These are phyloP conservation scores for Tuta absoluta DNA, from an alignment of 2,888 invertebrate species.

Conservation along the genomic window DNA sequence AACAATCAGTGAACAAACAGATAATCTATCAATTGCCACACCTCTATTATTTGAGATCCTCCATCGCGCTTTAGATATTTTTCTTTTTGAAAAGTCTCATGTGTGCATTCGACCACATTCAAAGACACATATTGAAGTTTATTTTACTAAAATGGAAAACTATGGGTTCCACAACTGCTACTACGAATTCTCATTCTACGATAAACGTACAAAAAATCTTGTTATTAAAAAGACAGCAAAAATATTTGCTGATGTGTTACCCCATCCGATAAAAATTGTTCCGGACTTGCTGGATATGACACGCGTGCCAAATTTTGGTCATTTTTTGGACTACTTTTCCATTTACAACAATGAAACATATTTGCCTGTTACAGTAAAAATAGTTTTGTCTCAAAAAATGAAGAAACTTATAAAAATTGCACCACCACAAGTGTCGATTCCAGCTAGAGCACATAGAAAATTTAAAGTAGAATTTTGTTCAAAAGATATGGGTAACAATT, in stretches of 20 bases:
- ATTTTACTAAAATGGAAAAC: constrained; percentile 44
- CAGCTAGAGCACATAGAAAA: background rate
- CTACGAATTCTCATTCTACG: constrained; percentile 24
- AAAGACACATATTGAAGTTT: constrained; percentile 37
- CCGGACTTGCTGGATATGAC: constrained; percentile 12
- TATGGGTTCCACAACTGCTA: constrained; percentile 26
- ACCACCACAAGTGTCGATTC: background rate
- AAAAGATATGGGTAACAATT: background rate
- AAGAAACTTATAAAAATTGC: constrained; percentile 7
- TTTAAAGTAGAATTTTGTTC: constrained; percentile 7
- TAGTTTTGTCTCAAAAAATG: background rate
- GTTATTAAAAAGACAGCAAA: constrained; percentile 11
- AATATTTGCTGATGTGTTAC: constrained; percentile 25
- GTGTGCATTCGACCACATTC: constrained; percentile 37
- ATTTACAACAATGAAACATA: background rate
- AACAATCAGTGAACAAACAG: background rate
- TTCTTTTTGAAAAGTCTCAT: constrained; percentile 43
- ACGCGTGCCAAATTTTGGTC: background rate
- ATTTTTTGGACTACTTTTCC: background rate
- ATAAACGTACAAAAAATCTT: constrained; percentile 6
- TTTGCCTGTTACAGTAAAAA: constrained; percentile 2
- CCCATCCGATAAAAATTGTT: constrained; percentile 22
- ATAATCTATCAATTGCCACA: background rate
- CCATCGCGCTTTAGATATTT: constrained; percentile 34
- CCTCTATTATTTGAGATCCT: background rate